Conservation (phyloP, 2,113 vertebrate genomes). For the Dolichotis patagonum region DNA sequence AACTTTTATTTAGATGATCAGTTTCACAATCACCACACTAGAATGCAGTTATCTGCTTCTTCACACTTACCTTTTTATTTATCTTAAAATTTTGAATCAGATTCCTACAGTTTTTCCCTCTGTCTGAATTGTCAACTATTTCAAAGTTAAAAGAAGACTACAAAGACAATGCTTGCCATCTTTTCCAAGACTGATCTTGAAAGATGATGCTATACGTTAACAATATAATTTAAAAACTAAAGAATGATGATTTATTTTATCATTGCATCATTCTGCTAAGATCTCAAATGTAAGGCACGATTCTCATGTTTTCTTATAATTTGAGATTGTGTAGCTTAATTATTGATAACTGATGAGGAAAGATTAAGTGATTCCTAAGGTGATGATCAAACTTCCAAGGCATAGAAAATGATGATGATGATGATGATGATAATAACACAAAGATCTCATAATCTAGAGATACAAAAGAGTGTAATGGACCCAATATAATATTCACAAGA, state of each 20-base stretch:
- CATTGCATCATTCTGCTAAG: not conserved
- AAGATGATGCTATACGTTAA: not conserved
- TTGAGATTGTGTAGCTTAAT: not conserved
- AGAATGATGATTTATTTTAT: constrained; percentile 2
- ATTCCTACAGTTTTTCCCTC: not conserved
- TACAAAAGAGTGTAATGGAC: not conserved
- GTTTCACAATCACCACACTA: not conserved
- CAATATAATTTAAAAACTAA: not conserved
- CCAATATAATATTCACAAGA: not conserved
- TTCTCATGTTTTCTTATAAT: not conserved
- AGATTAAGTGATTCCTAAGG: not conserved
- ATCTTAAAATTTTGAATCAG: not conserved
- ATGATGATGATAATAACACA: not conserved
- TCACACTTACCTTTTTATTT: not conserved
- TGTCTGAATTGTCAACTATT: not conserved
- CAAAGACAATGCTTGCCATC: not conserved
- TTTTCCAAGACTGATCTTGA: not conserved
- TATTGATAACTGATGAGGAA: not conserved
- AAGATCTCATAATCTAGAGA: not conserved
- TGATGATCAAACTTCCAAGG: not conserved
- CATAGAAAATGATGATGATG: not conserved
- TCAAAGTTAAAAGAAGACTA: constrained; percentile 13
- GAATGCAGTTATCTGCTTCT: not conserved
- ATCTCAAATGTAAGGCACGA: not conserved
- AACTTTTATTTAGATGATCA: not conserved